Conservation (phyloP, 2,113 vertebrate genomes). For the Paedocypris sp. region DNA sequence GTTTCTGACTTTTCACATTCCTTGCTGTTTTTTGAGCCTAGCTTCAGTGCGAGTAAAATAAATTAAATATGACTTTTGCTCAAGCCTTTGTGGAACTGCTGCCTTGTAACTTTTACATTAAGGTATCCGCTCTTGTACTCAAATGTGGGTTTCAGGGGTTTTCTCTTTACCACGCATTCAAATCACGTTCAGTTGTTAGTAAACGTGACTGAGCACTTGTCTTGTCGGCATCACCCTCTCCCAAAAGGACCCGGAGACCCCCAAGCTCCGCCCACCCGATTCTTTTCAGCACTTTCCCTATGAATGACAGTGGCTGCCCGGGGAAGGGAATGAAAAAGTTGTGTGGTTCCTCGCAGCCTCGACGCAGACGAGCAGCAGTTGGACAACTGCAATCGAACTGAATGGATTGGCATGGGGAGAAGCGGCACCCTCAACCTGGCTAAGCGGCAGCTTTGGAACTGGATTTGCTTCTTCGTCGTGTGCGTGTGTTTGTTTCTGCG, state of each 20-base stretch:
- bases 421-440: conserved; percentile 66
- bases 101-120: too few relatives aligned
- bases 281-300: conserved; percentile 49
- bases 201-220: conserved; percentile 39
- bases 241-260: conserved; percentile 36
- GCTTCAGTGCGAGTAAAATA: too few relatives aligned
- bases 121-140: too few relatives aligned
- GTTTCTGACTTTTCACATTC: too few relatives aligned
- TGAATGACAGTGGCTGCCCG: conserved; percentile 62
- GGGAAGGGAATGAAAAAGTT: conserved; percentile 51
- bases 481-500: conserved; percentile 58
- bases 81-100: too few relatives aligned
- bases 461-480: conserved; percentile 59
- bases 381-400: conserved; percentile 64
- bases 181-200: too few relatives aligned
- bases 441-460: conserved; percentile 68
- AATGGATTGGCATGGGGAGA: conserved; percentile 76
- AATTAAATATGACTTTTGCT: too few relatives aligned
- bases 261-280: conserved; percentile 50
- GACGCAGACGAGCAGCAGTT: conserved; percentile 58
- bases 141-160: too few relatives aligned
- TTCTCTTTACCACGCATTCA: too few relatives aligned
- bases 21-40: too few relatives aligned
- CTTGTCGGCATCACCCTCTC: conserved; percentile 41
- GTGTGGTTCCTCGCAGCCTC: conserved; percentile 60